Conservation (phyloP, 2,888 invertebrate genomes). For the Caenorhabditis virilis region DNA sequence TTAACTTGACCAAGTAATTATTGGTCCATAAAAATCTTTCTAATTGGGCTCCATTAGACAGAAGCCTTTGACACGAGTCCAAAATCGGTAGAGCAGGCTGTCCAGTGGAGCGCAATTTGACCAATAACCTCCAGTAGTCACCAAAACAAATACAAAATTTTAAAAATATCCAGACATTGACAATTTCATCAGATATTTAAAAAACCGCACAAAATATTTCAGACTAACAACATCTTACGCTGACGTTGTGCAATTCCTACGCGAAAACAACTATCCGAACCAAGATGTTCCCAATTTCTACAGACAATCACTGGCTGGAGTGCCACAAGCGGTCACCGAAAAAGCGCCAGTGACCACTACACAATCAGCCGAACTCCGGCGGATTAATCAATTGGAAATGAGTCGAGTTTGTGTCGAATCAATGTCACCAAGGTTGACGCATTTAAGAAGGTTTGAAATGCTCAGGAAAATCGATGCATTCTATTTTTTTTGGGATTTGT, state of each 20-base stretch:
- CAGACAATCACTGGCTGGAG: constrained; percentile 10
- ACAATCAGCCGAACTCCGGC: constrained; percentile 15
- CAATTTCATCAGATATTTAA: neutral
- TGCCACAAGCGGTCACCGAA: constrained; percentile 7
- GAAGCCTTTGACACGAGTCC: too few species aligned
- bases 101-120: too few species aligned
- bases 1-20: too few species aligned
- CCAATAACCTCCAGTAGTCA: too few species aligned
- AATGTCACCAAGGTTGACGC: constrained; percentile 60
- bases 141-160: too few species aligned
- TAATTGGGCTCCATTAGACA: too few species aligned
- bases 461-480: too few species aligned
- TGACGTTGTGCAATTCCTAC: constrained; percentile 60
- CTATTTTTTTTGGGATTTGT: too few species aligned
- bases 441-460: constrained; percentile 59
- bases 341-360: constrained; percentile 8
- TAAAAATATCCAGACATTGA: too few species aligned
- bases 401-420: constrained; percentile 44
- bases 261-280: constrained; percentile 64
- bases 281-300: constrained; percentile 41
- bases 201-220: neutral
- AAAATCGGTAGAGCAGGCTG: too few species aligned
- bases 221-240: constrained; percentile 61
- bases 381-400: constrained; percentile 28
- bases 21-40: too few species aligned